These are phyloP conservation scores for Gasterosteus aculeatus DNA, from an alignment of 2,113 vertebrate species.

Conservation along the genomic window DNA sequence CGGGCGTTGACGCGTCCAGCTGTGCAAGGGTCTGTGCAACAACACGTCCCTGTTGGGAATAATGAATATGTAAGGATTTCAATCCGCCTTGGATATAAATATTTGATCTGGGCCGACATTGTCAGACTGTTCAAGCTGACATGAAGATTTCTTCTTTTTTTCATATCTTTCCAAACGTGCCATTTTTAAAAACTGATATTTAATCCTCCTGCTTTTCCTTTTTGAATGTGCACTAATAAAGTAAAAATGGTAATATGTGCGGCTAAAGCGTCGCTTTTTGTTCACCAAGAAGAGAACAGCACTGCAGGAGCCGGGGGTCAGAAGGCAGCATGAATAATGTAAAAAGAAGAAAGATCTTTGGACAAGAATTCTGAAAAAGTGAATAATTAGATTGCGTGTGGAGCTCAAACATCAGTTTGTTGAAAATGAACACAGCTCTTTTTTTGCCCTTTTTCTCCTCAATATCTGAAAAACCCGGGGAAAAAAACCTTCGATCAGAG, in stretches of 20 bases:
- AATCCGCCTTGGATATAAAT: background rate
- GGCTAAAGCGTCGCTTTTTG: background rate
- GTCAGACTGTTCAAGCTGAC: background rate
- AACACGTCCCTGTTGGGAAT: background rate
- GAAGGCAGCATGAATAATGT: slow-evolving; percentile 6
- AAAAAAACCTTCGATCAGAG: slow-evolving; percentile 42
- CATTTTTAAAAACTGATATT: slow-evolving; percentile 4
- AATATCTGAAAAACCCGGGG: slow-evolving; percentile 10
- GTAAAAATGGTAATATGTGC: background rate
- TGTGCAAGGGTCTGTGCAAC: background rate
- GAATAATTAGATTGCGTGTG: background rate
- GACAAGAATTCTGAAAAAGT: slow-evolving; percentile 14
- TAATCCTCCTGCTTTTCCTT: background rate
- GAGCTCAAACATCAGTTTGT: background rate
- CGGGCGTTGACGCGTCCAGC: background rate
- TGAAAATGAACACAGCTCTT: slow-evolving; percentile 22
- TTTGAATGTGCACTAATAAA: slow-evolving; percentile 23
- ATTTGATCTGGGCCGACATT: background rate
- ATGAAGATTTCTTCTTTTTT: background rate
- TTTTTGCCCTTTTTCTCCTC: slow-evolving; percentile 13
- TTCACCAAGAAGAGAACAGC: slow-evolving; percentile 1
- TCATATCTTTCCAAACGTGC: background rate
- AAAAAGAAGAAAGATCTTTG: background rate
- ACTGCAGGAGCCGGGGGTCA: background rate
- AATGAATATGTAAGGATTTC: background rate